Evolutionary conservation across 1,140 invertebrate species (phyloP), one percentile per base, ranked within the genome.

Genomic region (Acyrthosiphon pisum): DNA sequence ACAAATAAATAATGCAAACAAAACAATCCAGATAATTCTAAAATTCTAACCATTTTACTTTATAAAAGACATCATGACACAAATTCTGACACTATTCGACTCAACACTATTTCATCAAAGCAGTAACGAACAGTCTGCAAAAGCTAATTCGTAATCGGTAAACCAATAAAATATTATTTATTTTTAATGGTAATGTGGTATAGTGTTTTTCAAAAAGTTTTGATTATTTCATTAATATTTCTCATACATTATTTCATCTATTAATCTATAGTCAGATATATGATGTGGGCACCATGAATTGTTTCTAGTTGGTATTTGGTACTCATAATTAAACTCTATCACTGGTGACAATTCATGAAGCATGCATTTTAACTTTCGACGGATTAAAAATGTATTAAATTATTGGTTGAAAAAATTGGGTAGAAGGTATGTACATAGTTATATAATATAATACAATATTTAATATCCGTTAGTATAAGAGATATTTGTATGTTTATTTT

Each of bases 291-390:
- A n/a, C 18, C 35, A 37, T 93, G 91, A 56, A 93, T 93, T 93
- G 81, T 7, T 93, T 83, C 60, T 60, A 90, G 88, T 90, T 90
- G 89, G 56, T 93, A 91, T 14, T 91, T 90, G 88, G 60, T 93
- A 91, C 26, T 91, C 18, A 68, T 86, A 37, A 53, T 92, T 91
- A 91, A 87, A 86, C 8, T 20, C 23, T 91, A 91, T 93, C 83
- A 91, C 89, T 93, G 89, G 89, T 87, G 89, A 93, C 60, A 93
- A 93, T 90, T 89, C 48, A 84, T 92, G 90, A 90, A 68, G 56
- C 88, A 50, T 84, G 30, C 48, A 93, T 76, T 92, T 68, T 50
- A 84, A 26, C 76, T 93, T 93, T 60, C 20, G 20, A 60, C 23
- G 2, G 50, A 60, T 90, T 90, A 50, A 68, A 68, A 88, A 35